A percentile compares a stretch with the other conserved stretches of the same genome.
Evolutionary conservation across 1,140 invertebrate species (phyloP).

Genomic region (Diplogasteroides magnus): DNA sequence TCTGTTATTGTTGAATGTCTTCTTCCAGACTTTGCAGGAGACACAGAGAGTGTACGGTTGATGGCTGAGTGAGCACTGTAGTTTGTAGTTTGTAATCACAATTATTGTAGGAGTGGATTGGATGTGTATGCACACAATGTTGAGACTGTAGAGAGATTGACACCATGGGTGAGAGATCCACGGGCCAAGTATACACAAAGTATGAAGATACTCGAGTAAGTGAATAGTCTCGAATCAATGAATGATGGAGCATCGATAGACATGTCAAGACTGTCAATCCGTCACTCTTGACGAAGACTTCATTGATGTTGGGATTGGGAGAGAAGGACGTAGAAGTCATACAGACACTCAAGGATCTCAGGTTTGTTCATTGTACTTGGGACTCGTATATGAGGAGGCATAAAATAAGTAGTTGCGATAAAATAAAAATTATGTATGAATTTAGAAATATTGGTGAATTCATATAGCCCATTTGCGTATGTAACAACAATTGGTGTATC

Average conservation of each 20-base stretch:
- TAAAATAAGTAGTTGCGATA: neutral
- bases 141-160: slow-evolving; percentile 74
- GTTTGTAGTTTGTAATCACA: neutral
- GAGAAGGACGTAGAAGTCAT: slow-evolving; percentile 85
- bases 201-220: slow-evolving; percentile 63
- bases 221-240: no score
- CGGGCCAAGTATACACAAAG: slow-evolving; percentile 77
- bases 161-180: slow-evolving; percentile 76
- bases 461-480: no score
- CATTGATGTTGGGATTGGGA: slow-evolving; percentile 94
- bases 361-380: no score
- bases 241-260: no score
- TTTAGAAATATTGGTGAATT: no score
- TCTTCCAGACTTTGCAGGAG: slow-evolving; percentile 88
- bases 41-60: slow-evolving; percentile 69
- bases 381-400: no score
- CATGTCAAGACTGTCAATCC: slow-evolving; percentile 71
- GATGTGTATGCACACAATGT: slow-evolving; percentile 96
- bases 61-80: slow-evolving; percentile 66
- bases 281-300: slow-evolving; percentile 88
- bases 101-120: slow-evolving; percentile 19
- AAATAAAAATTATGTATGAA: no score
- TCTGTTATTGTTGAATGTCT: slow-evolving; percentile 90
- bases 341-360: slow-evolving; percentile 70
- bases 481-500: neutral